Conservation (phyloP, 2,113 vertebrate species). For the Suncus etruscus region DNA sequence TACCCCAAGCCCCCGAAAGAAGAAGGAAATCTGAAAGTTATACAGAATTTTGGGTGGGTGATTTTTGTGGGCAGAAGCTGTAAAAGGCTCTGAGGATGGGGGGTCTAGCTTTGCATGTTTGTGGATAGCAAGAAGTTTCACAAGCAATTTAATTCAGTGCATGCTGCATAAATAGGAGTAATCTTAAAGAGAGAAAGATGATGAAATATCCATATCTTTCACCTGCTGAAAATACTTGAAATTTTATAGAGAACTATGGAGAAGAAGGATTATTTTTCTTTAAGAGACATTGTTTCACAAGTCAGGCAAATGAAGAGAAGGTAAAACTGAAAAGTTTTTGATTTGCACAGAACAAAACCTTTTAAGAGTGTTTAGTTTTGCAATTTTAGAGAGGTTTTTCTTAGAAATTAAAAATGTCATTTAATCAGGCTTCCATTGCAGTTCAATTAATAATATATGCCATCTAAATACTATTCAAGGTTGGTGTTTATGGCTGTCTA, state of each 20-base stretch:
- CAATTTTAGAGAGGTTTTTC: background rate
- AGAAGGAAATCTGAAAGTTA: conserved; percentile 17
- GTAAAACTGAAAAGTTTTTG: background rate
- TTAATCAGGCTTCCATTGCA: conserved; percentile 4
- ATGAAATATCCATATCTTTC: conserved; percentile 20
- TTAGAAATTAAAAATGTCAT: background rate
- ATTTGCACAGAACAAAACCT: conserved; percentile 19
- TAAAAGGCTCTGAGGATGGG: background rate
- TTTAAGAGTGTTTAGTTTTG: conserved; percentile 42
- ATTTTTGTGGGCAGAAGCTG: background rate
- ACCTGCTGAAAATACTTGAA: conserved; percentile 24
- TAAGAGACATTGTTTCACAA: background rate
- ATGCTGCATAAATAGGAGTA: conserved; percentile 10
- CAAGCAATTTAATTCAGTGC: conserved; percentile 23
- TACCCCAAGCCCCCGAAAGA: too few relatives aligned
- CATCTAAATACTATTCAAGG: background rate
- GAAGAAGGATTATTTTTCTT: conserved; percentile 39
- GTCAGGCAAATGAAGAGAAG: background rate
- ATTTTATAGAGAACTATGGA: background rate
- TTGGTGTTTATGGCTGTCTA: background rate
- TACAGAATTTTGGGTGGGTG: background rate
- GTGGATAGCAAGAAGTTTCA: conserved; percentile 7
- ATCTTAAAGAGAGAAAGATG: background rate
- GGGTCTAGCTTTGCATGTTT: conserved; percentile 32
- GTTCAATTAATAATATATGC: background rate